Conservation (phyloP, 2,797 vertebrate genomes). For the Carduelis carduelis region DNA sequence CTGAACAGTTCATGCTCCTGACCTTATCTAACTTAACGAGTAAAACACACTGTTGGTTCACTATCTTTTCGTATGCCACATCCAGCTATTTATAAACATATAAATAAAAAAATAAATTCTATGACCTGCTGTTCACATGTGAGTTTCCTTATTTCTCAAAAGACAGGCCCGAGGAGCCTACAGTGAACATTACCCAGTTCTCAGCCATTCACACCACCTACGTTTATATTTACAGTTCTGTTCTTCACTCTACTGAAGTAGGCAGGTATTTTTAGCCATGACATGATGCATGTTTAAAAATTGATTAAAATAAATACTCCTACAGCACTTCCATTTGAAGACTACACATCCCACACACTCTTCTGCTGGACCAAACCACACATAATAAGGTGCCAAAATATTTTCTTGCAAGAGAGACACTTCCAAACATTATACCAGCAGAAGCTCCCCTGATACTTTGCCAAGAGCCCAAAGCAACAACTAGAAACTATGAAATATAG, state of each 20-base stretch:
- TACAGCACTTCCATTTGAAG: constrained; percentile 44
- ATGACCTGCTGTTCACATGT: not conserved
- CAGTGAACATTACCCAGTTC: not conserved
- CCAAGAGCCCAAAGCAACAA: constrained; percentile 7
- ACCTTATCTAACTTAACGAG: not conserved
- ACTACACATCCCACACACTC: not conserved
- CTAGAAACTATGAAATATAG: not conserved
- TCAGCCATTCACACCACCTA: constrained; percentile 11
- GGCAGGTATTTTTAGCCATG: constrained; percentile 39
- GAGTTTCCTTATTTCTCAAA: not conserved
- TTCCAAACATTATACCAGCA: not conserved
- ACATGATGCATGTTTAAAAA: constrained; percentile 19
- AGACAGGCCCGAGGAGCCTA: not conserved
- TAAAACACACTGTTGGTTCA: not conserved
- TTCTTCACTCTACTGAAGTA: not conserved
- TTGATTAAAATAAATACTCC: constrained; percentile 53
- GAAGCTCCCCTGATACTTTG: not conserved
- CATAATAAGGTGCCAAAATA: not conserved
- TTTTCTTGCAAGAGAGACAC: not conserved
- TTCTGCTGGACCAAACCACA: constrained; percentile 19
- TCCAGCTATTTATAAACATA: not conserved
- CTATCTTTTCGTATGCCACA: not conserved
- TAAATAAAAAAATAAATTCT: not conserved
- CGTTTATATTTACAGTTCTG: not conserved
- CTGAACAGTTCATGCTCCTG: not conserved